Conservation (phyloP, 2,888 invertebrate species). For the Coecobrya sp. region DNA sequence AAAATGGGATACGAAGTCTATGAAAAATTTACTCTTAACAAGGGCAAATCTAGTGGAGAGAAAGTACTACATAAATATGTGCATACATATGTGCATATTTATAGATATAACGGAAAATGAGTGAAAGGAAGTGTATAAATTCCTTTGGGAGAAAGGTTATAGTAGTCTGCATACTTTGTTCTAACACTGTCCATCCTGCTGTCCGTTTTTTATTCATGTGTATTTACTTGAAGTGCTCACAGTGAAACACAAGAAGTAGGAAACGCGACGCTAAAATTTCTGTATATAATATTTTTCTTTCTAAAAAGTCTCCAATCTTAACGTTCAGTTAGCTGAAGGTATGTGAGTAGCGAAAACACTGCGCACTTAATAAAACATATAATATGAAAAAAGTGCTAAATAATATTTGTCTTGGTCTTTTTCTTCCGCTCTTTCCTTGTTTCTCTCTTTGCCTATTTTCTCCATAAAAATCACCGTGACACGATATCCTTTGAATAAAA, state of each 20-base stretch:
- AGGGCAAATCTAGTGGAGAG: too few species aligned
- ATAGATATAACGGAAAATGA: too few species aligned
- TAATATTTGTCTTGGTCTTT: slow-evolving; percentile 36
- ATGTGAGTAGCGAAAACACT: background rate
- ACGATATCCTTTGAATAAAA: slow-evolving; percentile 44
- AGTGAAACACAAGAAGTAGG: background rate
- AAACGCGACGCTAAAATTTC: background rate
- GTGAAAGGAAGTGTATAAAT: background rate
- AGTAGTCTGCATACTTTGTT: too few species aligned
- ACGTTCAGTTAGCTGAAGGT: too few species aligned
- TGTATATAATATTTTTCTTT: background rate
- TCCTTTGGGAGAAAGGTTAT: slow-evolving; percentile 3
- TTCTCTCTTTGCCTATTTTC: background rate
- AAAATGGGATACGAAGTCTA: too few species aligned
- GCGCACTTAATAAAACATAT: background rate
- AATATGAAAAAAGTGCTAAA: background rate
- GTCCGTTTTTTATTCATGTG: background rate
- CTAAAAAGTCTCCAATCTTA: background rate
- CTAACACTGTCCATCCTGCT: background rate
- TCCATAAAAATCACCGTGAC: slow-evolving; percentile 35
- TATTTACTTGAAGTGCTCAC: background rate
- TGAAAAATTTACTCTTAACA: too few species aligned
- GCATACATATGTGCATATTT: too few species aligned
- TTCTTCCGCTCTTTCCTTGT: background rate
- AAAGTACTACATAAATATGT: too few species aligned